Evolutionary conservation across 2,113 vertebrate species (phyloP).

Genomic region (Anarrhichthys ocellatus): DNA sequence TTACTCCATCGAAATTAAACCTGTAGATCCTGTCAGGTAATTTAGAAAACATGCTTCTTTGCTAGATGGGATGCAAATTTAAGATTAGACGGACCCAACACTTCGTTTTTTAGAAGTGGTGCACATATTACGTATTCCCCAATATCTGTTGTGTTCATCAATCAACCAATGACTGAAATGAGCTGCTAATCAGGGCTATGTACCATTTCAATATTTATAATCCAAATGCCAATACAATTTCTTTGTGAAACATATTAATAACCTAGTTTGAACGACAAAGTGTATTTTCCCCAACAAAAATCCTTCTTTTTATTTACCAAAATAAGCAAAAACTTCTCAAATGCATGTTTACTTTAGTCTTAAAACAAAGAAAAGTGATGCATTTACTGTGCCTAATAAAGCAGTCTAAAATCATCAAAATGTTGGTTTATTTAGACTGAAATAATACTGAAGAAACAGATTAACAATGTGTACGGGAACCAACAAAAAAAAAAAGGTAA

Average conservation of each 20-base stretch:
- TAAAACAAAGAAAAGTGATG: neutral
- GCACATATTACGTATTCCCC: neutral
- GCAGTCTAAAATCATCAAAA: neutral
- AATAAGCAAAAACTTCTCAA: neutral
- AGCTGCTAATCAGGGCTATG: neutral
- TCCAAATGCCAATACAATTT: neutral
- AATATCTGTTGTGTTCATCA: neutral
- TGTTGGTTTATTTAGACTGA: neutral
- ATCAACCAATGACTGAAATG: neutral
- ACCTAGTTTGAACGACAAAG: no score
- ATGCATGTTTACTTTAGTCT: neutral
- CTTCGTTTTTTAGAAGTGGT: neutral
- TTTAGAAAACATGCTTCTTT: neutral
- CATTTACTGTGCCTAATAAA: neutral
- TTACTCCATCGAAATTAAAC: constrained; percentile 10
- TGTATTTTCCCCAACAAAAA: no score
- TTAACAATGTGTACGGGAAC: no score
- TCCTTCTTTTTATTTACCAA: neutral
- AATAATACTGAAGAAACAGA: no score
- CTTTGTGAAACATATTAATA: neutral
- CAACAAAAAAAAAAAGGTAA: no score
- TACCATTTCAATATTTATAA: neutral
- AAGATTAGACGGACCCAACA: neutral
- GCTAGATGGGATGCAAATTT: neutral
- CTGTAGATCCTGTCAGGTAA: constrained; percentile 5